Percentiles rank a stretch among this genome's conserved stretches.
These are phyloP conservation scores for Axea sp. DNA, from an alignment of 2,888 invertebrate species.

Conservation along the genomic window DNA sequence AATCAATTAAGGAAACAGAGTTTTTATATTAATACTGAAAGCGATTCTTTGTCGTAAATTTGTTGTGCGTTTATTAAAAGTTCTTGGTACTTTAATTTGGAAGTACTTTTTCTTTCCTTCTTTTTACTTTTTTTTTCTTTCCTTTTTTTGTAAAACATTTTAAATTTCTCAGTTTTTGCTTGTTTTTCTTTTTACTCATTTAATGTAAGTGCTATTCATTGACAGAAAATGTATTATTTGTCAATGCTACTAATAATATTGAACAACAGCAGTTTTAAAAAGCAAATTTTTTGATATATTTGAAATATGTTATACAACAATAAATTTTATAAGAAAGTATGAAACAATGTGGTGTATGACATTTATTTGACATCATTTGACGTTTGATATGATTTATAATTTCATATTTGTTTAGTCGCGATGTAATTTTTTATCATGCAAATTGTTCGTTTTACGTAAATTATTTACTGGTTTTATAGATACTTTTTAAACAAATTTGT, in stretches of 20 bases:
- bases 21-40: slow-evolving; percentile 28
- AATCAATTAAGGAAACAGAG: background rate
- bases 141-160: slow-evolving; percentile 16
- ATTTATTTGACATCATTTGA: slow-evolving; percentile 50
- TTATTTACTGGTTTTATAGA: slow-evolving; percentile 28
- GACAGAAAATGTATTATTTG: slow-evolving; percentile 47
- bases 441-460: slow-evolving; percentile 9
- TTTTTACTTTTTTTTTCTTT: too few species aligned
- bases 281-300: slow-evolving; percentile 58
- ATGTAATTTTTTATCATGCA: background rate
- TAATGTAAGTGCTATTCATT: slow-evolving; percentile 55
- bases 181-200: slow-evolving; percentile 48
- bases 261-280: slow-evolving; percentile 51
- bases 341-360: slow-evolving; percentile 38
- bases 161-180: slow-evolving; percentile 40
- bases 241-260: slow-evolving; percentile 55
- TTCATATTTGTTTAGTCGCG: background rate
- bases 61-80: too few species aligned
- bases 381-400: slow-evolving; percentile 10
- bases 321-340: slow-evolving; percentile 61
- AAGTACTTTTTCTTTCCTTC: background rate
- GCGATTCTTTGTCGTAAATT: slow-evolving; percentile 7
- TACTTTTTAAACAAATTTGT: slow-evolving; percentile 36
- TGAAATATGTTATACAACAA: slow-evolving; percentile 60
- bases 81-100: slow-evolving; percentile 19